Conservation (phyloP, 2,113 vertebrate species). For the Peromyscus californicus region DNA sequence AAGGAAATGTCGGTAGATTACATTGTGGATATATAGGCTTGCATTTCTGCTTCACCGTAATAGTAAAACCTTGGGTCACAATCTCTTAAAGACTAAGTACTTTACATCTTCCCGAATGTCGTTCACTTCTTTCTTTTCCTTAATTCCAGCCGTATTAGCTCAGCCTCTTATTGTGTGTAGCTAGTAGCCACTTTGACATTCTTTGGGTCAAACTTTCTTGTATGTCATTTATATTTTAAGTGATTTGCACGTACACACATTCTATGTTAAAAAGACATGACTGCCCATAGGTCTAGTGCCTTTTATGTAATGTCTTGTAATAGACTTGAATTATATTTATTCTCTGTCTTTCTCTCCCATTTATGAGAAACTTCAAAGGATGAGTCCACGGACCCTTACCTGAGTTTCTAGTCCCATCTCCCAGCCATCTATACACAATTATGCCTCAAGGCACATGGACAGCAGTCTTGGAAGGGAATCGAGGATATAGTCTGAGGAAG, state of each 20-base stretch:
- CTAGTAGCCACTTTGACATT: neutral
- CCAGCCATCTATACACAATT: neutral
- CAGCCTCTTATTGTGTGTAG: neutral
- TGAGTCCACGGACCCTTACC: neutral
- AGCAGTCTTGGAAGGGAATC: neutral
- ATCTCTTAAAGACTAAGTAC: neutral
- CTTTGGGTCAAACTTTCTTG: neutral
- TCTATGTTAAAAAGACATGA: neutral
- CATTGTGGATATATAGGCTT: neutral
- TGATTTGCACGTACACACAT: neutral
- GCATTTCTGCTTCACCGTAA: neutral
- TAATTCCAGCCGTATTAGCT: neutral
- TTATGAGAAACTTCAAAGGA: neutral
- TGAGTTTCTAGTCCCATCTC: neutral
- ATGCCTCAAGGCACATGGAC: neutral
- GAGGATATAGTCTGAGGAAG: neutral
- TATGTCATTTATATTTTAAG: neutral
- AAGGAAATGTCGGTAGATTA: neutral
- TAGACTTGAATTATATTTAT: neutral
- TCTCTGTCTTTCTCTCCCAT: neutral
- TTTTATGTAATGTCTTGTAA: neutral
- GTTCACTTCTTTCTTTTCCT: neutral
- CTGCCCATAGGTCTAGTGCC: neutral
- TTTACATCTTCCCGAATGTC: neutral
- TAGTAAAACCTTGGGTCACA: neutral